A percentile compares a stretch with the other conserved stretches of the same genome.
phyloP scores from a whole-genome alignment of 53 echinoderm and acorn worm genomes.

The Pentamera pediparva region DNA sequence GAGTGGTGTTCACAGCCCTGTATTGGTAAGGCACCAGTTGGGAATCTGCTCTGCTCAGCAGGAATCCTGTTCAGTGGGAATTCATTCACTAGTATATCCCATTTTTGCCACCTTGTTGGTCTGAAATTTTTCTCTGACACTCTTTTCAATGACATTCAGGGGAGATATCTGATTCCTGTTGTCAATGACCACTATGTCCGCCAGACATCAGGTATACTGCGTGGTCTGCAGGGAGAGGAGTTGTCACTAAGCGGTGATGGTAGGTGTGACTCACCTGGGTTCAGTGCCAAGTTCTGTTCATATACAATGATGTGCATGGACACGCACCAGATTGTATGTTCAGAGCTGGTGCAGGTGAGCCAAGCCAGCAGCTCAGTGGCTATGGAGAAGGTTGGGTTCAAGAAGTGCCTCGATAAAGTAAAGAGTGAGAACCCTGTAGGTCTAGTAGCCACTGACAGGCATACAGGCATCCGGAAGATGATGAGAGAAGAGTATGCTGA shows the following conservation, averaged over 20 bases:
- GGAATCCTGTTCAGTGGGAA: conserved; percentile 22
- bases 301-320: conserved; percentile 34
- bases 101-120: not conserved
- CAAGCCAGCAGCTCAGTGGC: conserved; percentile 11
- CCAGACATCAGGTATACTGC: not conserved
- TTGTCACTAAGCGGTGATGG: conserved; percentile 27
- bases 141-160: conserved; percentile 2
- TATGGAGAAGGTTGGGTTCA: conserved; percentile 34
- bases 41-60: conserved; percentile 16
- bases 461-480: not conserved
- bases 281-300: conserved; percentile 28
- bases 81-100: not conserved
- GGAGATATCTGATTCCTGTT: conserved; percentile 15
- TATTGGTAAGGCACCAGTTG: conserved; percentile 35
- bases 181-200: not conserved
- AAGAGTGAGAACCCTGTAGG: not conserved
- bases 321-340: not conserved
- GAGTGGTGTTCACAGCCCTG: too few relatives aligned
- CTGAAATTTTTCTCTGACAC: conserved; percentile 10
- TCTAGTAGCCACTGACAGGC: conserved; percentile 32
- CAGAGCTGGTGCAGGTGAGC: conserved; percentile 28
- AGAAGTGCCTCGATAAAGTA: not conserved
- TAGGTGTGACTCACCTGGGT: conserved; percentile 36
- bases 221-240: not conserved
- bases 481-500: conserved; percentile 11